Evolutionary conservation across 1,140 invertebrate species (phyloP).

Genomic region (Bombus sylvicola): DNA sequence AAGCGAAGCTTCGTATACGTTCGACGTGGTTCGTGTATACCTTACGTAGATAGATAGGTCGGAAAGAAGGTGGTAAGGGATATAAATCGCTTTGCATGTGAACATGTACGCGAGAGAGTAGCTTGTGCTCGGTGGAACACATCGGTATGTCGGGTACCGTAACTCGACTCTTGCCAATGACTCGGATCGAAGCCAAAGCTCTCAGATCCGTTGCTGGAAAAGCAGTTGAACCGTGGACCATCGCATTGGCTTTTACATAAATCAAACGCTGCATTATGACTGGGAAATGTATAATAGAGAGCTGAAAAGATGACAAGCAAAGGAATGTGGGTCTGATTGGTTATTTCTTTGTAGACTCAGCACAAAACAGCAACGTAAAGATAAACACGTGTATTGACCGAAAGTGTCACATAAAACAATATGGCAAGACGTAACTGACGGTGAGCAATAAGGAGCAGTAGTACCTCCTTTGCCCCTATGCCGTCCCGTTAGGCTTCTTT

Average conservation of each 20-base stretch:
- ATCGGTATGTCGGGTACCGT: conserved; percentile 64
- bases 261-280: background rate
- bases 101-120: conserved; percentile 20
- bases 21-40: conserved; percentile 58
- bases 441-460: too few relatives aligned
- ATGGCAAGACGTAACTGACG: too few relatives aligned
- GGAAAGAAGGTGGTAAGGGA: conserved; percentile 58
- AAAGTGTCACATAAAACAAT: too few relatives aligned
- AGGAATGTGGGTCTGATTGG: too few relatives aligned
- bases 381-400: too few relatives aligned
- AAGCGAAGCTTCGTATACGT: conserved; percentile 62
- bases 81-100: conserved; percentile 36
- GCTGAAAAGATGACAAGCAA: too few relatives aligned
- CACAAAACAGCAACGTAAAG: too few relatives aligned
- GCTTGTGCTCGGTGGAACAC: conserved; percentile 29
- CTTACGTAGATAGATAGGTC: conserved; percentile 69
- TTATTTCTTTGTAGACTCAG: too few relatives aligned
- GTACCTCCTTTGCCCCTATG: too few relatives aligned
- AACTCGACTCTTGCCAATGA: conserved; percentile 55
- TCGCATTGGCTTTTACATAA: background rate
- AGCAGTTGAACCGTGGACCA: background rate
- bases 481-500: too few relatives aligned
- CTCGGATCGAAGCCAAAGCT: conserved; percentile 45
- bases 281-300: too few relatives aligned
- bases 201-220: conserved; percentile 33